Evolutionary conservation across 2,797 vertebrate species (phyloP), one percentile per base, ranked within the genome.

Genomic region (Myotis pilosus): DNA sequence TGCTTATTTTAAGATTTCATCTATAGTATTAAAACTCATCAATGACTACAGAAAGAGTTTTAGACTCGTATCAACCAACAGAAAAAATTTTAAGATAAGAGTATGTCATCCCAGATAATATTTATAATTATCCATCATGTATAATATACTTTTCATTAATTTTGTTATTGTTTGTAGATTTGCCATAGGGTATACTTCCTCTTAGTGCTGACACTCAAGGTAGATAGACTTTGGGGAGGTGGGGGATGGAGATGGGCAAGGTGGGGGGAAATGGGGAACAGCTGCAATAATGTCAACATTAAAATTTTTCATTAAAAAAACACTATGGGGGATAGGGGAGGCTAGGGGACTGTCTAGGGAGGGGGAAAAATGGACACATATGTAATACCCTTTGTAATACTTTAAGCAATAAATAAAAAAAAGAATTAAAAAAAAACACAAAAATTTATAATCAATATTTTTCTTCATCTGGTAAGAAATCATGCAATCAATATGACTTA

Each of bases 391-490:
- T n/a, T n/a, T n/a, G n/a, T n/a, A n/a, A n/a, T n/a, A n/a, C n/a
- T n/a, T n/a, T n/a, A n/a, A n/a, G n/a, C n/a, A n/a, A n/a, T n/a
- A n/a, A n/a, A n/a, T n/a, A n/a, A n/a, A n/a, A n/a, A n/a, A n/a
- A n/a, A n/a, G n/a, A n/a, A n/a, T n/a, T n/a, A n/a, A n/a, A n/a
- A n/a, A n/a, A n/a, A 75, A 74, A 80, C 9, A 80, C 9, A 5
- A 41, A 89, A 75, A 60, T 44, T 57, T 60, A 44, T 94, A 60
- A 66, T 23, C 60, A 66, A 79, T n/a, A 89, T 86, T 82, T 82
- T 57, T 23, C 51, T 81, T 90, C 36, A 55, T 60, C 72, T 94
- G 28, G 12, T 84, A 76, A 94, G n/a, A 95, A 91, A 88, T 68
- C 9, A 79, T 75, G 13, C 1, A 91, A 78, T 92, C 36, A 55